A percentile compares a stretch with the other conserved stretches of the same genome.
These are phyloP conservation scores for Scrobipalpa atriplicella DNA, from an alignment of 2,888 invertebrate species.

Conservation along the genomic window DNA sequence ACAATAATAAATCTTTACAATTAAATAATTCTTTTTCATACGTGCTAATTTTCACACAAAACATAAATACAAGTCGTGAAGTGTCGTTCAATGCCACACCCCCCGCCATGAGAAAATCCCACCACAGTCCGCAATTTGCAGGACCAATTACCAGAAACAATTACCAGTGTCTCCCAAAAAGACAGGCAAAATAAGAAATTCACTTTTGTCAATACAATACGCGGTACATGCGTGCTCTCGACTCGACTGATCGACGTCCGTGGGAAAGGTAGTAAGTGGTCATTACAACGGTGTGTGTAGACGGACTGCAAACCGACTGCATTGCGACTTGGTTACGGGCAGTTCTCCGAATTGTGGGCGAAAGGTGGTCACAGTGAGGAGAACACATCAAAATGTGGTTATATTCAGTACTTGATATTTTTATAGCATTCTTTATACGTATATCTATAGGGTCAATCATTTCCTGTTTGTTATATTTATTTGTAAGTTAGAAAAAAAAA, in stretches of 20 bases:
- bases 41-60: slow-evolving; percentile 5
- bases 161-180: slow-evolving; percentile 3
- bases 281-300: slow-evolving; percentile 22
- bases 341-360: too few species aligned
- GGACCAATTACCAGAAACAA: background rate
- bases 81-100: background rate
- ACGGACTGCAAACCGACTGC: background rate
- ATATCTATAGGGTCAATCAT: too few species aligned
- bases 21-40: background rate
- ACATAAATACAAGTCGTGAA: background rate
- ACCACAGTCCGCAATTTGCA: background rate
- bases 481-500: too few species aligned
- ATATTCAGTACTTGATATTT: too few species aligned
- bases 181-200: slow-evolving; percentile 1
- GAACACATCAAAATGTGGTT: too few species aligned
- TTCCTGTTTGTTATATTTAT: too few species aligned
- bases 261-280: slow-evolving; percentile 30
- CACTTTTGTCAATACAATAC: slow-evolving; percentile 28
- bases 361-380: too few species aligned
- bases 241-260: slow-evolving; percentile 19
- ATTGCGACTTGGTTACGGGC: too few species aligned
- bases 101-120: background rate
- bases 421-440: too few species aligned
- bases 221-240: slow-evolving; percentile 14
- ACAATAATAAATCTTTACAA: background rate